Percentiles rank a stretch among this genome's conserved stretches.
These are phyloP conservation scores for Pachydiplax longipennis DNA, from an alignment of 2,888 invertebrate genomes.

Conservation along the genomic window DNA sequence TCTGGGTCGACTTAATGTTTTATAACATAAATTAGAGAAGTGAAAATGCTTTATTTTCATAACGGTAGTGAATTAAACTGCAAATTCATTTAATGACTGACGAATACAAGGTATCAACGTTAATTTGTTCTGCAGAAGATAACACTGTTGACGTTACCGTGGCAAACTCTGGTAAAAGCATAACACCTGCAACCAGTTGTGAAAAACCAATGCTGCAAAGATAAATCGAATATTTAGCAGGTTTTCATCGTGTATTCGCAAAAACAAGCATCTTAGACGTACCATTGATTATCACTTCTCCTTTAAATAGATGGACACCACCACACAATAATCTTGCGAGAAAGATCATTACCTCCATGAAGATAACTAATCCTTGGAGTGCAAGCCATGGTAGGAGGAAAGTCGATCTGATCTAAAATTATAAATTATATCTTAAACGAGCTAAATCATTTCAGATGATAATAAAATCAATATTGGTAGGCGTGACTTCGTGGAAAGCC, in stretches of 20 bases:
- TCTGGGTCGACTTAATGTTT: no score
- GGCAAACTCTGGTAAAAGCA: neutral
- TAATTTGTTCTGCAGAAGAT: no score
- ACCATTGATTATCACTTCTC: neutral
- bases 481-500: no score
- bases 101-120: no score
- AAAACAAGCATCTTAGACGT: neutral
- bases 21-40: no score
- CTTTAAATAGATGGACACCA: constrained; percentile 8
- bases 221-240: neutral
- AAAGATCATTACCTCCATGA: neutral
- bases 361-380: constrained; percentile 3
- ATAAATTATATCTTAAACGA: neutral
- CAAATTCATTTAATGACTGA: no score
- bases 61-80: no score
- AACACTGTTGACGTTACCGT: no score
- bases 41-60: no score
- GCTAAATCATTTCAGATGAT: neutral
- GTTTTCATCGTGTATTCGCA: no score
- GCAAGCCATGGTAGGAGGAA: neutral
- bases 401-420: neutral
- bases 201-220: constrained; percentile 3
- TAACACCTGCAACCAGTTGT: constrained; percentile 16
- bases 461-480: no score
- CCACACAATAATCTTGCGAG: neutral